These are phyloP conservation scores for Limnodromus scolopaceus DNA, from an alignment of 2,797 vertebrate species.

Conservation along the genomic window DNA sequence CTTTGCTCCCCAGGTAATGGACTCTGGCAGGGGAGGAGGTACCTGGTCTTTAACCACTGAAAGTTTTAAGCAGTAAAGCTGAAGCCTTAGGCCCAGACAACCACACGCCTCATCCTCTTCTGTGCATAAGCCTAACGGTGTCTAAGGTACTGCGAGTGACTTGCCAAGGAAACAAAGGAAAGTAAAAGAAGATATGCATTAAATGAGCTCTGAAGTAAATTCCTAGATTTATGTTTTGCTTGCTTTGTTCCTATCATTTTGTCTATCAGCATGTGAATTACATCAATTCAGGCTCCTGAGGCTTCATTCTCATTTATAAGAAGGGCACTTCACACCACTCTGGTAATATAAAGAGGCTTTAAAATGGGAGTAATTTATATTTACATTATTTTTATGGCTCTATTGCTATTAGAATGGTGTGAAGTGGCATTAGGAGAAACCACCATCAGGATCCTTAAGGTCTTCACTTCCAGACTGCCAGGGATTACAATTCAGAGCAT, in stretches of 20 bases:
- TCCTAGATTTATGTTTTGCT: neutral
- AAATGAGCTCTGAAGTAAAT: neutral
- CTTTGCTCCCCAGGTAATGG: neutral
- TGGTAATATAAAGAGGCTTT: constrained; percentile 2
- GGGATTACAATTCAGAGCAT: neutral
- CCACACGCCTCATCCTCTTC: rapidly evolving
- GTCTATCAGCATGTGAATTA: neutral
- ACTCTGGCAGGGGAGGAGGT: neutral
- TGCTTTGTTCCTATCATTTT: neutral
- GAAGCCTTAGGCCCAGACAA: neutral
- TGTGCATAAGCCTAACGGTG: rapidly evolving
- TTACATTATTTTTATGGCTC: constrained; percentile 47
- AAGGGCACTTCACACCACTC: constrained; percentile 5
- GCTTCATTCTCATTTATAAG: neutral
- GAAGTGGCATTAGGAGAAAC: constrained; percentile 21
- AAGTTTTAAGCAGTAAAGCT: rapidly evolving
- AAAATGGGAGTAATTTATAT: constrained; percentile 28
- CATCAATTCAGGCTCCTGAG: neutral
- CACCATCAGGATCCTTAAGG: neutral
- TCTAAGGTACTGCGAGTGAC: rapidly evolving
- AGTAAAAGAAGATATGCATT: neutral
- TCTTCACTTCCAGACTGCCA: neutral
- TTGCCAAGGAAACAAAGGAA: neutral
- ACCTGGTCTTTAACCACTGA: neutral
- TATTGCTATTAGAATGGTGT: neutral